Evolutionary conservation across 1,140 invertebrate genomes (phyloP).

Genomic region (Chymomyza costata): DNA sequence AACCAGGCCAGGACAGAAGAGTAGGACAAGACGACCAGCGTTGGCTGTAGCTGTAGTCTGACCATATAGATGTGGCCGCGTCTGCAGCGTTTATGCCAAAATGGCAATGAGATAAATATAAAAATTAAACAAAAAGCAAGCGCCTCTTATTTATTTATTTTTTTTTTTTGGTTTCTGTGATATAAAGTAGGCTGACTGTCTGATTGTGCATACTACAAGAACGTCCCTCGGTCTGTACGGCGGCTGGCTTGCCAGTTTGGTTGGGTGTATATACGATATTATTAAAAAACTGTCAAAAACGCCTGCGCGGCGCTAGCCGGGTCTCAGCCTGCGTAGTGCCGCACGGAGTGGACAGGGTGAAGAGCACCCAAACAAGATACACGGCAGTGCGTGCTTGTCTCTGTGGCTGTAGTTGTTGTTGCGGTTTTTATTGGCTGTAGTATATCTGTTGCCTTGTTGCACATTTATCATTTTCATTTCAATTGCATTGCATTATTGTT

Average conservation of each 20-base stretch:
- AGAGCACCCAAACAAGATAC: constrained; percentile 10
- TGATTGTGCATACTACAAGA: constrained; percentile 27
- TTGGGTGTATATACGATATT: too few species aligned
- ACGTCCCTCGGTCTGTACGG: background rate
- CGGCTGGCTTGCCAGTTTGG: constrained; percentile 20
- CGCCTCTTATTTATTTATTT: too few species aligned
- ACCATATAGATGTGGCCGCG: constrained; percentile 34
- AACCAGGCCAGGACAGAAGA: constrained; percentile 13
- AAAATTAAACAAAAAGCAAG: constrained; percentile 19
- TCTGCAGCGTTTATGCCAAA: constrained; percentile 69
- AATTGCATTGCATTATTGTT: constrained; percentile 66
- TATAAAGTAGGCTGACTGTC: constrained; percentile 42
- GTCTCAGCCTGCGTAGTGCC: constrained; percentile 28
- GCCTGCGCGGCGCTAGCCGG: constrained; percentile 56
- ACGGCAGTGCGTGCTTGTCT: constrained; percentile 30
- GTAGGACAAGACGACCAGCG: constrained; percentile 10
- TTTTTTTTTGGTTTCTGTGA: constrained; percentile 24
- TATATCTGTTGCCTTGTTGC: constrained; percentile 50
- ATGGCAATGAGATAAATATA: constrained; percentile 58
- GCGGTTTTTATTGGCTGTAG: too few species aligned
- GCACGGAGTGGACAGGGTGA: background rate
- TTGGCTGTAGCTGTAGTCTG: constrained; percentile 4
- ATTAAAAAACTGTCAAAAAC: constrained; percentile 73
- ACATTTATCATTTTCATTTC: constrained; percentile 73
- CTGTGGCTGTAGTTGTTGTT: constrained; percentile 5